Evolutionary conservation across 2,113 vertebrate genomes (phyloP), one percentile per base, ranked within the genome.

Genomic region (Ptilorrhoa leucosticta): DNA sequence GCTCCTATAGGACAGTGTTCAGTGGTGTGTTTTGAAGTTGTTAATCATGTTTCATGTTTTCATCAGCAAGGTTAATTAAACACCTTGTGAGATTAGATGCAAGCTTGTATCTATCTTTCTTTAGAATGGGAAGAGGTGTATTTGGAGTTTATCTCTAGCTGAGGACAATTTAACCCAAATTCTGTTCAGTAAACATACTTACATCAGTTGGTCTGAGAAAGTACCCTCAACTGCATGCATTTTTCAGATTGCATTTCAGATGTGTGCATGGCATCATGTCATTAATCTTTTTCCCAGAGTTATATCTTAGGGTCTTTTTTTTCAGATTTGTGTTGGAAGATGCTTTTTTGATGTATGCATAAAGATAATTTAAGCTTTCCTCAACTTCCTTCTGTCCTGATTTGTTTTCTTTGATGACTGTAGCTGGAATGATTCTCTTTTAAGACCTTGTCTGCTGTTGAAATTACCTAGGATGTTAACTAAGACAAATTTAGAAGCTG

Each of bases 61-160:
- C 86, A 93, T 86, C 88, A 96, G n/a, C 58, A 96, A 93, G 87
- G 90, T 90, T 97, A 96, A 97, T 96, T 92, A 92, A 84, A 85
- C 47, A 81, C 16, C 47, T 66, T 92, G 54, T 76, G 84, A 93
- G 47, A 93, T 53, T 77, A 85, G 48, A 75, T 35, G 30, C 26
- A 84, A 84, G 44, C 40, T 79, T 87, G 42, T 94, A 91, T 39
- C 37, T 50, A 81, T 90, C 79, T 95, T 89, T 92, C 71, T 79
- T 90, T 63, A 54, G 40, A 90, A 91, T 30, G 33, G 30, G 24
- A 94, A 76, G 42, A 83, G 30, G 19, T 28, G 60, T 64, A 19
- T 50, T 71, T 81, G 30, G 40, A 80, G 45, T 83, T 95, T 83
- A 73, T 92, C 87, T 90, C 61, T 60, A 88, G 14, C 60, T 76